These are phyloP conservation scores for Phaedon cochleariae DNA, from an alignment of 2,888 invertebrate species.

Conservation along the genomic window DNA sequence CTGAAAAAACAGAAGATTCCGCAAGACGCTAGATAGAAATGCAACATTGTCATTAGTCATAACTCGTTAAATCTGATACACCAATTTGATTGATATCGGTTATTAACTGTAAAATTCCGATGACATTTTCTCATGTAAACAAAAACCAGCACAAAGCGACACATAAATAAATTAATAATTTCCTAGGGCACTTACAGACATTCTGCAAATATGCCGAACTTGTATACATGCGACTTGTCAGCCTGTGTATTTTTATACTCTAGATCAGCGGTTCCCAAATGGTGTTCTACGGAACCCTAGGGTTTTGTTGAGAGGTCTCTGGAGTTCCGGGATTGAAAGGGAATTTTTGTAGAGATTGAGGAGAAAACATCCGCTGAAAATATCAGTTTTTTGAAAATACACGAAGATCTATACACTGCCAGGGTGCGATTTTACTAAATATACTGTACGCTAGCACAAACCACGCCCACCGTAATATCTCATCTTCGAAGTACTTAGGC, in stretches of 20 bases:
- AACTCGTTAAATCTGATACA: constrained; percentile 10
- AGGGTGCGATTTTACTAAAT: too few species aligned
- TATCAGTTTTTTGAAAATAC: too few species aligned
- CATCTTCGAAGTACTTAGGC: too few species aligned
- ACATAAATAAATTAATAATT: constrained; percentile 32
- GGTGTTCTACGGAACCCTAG: too few species aligned
- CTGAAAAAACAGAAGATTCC: not conserved
- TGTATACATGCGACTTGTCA: not conserved
- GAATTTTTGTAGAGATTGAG: too few species aligned
- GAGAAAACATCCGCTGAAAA: too few species aligned
- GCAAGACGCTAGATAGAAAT: not conserved
- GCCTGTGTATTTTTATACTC: constrained; percentile 31
- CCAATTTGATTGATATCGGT: constrained; percentile 30
- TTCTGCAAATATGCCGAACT: constrained; percentile 21
- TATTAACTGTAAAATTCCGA: constrained; percentile 26
- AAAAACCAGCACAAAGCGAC: constrained; percentile 16
- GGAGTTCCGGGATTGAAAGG: too few species aligned
- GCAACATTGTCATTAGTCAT: constrained; percentile 2
- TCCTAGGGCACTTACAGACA: constrained; percentile 16
- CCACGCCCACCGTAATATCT: too few species aligned
- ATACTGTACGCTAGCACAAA: too few species aligned
- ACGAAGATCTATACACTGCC: too few species aligned
- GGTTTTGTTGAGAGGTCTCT: too few species aligned
- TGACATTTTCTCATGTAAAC: constrained; percentile 27
- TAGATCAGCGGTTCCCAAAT: constrained; percentile 13